Conservation (phyloP, 2,113 vertebrate genomes). For the Tupaia chinensis region DNA sequence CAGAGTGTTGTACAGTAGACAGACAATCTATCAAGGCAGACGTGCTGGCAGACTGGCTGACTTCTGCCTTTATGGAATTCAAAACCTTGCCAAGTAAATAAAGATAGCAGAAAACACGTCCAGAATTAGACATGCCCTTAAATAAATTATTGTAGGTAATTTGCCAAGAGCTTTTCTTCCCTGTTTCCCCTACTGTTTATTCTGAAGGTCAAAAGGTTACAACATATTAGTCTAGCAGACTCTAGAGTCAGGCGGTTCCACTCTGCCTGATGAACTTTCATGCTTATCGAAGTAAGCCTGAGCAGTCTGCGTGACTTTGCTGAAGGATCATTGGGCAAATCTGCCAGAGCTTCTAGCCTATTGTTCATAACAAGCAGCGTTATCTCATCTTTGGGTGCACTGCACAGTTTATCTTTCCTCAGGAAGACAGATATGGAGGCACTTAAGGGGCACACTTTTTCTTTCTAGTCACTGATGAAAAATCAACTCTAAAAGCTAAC, state of each 20-base stretch:
- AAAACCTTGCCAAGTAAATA: conserved; percentile 75
- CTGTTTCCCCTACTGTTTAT: not conserved
- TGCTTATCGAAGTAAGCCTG: conserved; percentile 27
- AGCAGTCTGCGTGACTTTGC: conserved; percentile 22
- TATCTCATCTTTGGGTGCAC: conserved; percentile 49
- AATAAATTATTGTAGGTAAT: conserved; percentile 59
- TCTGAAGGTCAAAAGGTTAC: conserved; percentile 62
- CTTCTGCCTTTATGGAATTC: conserved; percentile 70
- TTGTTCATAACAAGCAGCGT: conserved; percentile 42
- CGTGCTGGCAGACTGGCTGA: conserved; percentile 27
- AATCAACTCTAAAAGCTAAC: not conserved
- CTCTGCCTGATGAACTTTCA: not conserved
- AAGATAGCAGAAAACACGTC: conserved; percentile 60
- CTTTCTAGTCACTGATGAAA: conserved; percentile 2
- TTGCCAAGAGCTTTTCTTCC: conserved; percentile 62
- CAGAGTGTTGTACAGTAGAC: conserved; percentile 52
- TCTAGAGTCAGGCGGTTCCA: not conserved
- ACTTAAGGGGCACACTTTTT: not conserved
- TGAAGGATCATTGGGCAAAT: conserved; percentile 5
- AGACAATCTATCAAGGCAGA: conserved; percentile 62
- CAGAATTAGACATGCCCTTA: conserved; percentile 59
- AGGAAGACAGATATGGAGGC: conserved; percentile 57
- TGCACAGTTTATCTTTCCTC: conserved; percentile 53
- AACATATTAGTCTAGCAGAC: not conserved
- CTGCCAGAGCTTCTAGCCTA: conserved; percentile 24